phyloP scores from a whole-genome alignment of 2,888 invertebrate species.

The Chrysolina oricalcia region DNA sequence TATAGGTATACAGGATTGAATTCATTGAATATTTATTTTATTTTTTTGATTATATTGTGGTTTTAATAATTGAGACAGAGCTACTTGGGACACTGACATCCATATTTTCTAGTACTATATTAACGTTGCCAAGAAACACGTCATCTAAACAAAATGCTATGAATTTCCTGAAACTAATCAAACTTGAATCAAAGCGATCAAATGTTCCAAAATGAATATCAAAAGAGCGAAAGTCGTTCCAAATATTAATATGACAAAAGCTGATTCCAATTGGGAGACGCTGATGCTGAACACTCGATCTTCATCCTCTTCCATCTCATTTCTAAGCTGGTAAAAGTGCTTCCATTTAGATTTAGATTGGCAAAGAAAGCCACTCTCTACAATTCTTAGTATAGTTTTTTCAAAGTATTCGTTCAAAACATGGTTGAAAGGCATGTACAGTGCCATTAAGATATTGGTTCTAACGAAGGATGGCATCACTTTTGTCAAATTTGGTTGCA shows the following conservation, averaged over 20 bases:
- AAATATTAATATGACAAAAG: conserved; percentile 19
- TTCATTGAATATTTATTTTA: no score
- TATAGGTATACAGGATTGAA: no score
- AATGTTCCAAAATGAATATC: conserved; percentile 16
- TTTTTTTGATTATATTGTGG: no score
- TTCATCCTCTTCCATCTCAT: conserved; percentile 27
- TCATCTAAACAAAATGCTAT: no score
- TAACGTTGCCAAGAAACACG: no score
- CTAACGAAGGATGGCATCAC: conserved; percentile 30
- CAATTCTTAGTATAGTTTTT: conserved; percentile 26
- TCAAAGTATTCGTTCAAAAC: conserved; percentile 34
- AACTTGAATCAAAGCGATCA: not conserved
- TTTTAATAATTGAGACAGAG: no score
- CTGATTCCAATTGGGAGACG: conserved; percentile 20
- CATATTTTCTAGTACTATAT: no score
- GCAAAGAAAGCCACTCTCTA: conserved; percentile 37
- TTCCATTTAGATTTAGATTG: conserved; percentile 34
- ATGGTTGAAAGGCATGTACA: conserved; percentile 34
- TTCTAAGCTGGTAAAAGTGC: conserved; percentile 25
- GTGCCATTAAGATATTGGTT: conserved; percentile 16
- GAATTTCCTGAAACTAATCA: no score
- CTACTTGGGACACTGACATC: no score
- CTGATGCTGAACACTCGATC: conserved; percentile 1
- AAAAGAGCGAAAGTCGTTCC: not conserved
- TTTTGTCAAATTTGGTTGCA: conserved; percentile 35